Evolutionary conservation across 2,888 invertebrate genomes (phyloP), one percentile per base, ranked within the genome.

Genomic region (Ptycholaimellus sp.): DNA sequence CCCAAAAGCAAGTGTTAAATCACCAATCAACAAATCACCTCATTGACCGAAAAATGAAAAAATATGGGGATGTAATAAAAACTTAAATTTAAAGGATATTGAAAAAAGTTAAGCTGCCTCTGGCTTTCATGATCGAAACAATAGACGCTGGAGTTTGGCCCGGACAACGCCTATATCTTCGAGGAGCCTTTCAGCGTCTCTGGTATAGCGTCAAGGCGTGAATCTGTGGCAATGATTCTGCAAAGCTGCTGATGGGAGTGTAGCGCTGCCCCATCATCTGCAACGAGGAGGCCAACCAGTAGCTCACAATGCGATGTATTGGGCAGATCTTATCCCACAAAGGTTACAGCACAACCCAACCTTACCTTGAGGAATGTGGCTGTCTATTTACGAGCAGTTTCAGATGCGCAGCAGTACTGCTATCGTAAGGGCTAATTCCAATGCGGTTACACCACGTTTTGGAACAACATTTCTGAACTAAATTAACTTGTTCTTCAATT

Each of bases 101-200:
- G 5, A n/a, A 7, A 22, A 21, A 11, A 5, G 4, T 7, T 17
- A 7, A n/a, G 7, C 23, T 20, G 30, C 32, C 29, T 33, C 37
- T 46, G 33, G 54, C 54, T 7, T 54, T 54, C 39, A 49, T 56
- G 36, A 49, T 56, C 25, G 65, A 67, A 49, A 93, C 93, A 0
- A 96, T 96, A 93, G 96, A 96, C 81, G 61, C 59, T 96, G 43
- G 90, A 93, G 3, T 87, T 90, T 36, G 96, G 96, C 20, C 87
- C 96, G 0, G 96, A 99, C 65, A 93, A 90, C 30, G 93, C 96
- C 0, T 99, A 99, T 56, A 96, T 99, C 49, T 87, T 73, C 59
- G 96, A 99, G 44, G 66, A 66, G 42, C 47, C 48, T 34, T 56
- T 57, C 44, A 47, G 42, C 25, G 52, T 54, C 25, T 42, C 49